Conservation (phyloP, 1,140 invertebrate species). For the Drosophila sproati region DNA sequence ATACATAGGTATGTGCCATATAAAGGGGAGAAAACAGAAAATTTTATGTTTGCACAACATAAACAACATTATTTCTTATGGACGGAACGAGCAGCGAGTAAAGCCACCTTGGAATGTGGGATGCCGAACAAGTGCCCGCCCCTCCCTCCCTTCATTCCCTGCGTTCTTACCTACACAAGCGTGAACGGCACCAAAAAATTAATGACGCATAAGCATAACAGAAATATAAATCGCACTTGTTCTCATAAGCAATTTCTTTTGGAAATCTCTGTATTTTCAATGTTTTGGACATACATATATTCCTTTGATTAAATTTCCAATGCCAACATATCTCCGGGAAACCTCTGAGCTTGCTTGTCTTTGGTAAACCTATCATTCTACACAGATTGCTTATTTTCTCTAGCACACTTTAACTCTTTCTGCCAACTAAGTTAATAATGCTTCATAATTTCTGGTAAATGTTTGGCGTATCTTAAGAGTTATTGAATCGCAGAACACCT, state of each 20-base stretch:
- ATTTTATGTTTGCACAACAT: constrained; percentile 83
- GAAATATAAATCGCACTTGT: constrained; percentile 22
- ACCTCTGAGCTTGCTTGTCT: too few species aligned
- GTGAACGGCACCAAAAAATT: constrained; percentile 54
- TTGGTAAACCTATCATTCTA: too few species aligned
- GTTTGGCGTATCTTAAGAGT: not conserved
- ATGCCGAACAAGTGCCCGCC: not conserved
- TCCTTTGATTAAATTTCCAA: too few species aligned
- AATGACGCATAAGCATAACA: constrained; percentile 57
- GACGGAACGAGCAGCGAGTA: constrained; percentile 47
- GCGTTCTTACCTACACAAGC: constrained; percentile 58
- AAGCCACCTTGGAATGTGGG: constrained; percentile 8
- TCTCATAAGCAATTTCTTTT: not conserved
- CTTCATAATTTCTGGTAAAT: too few species aligned
- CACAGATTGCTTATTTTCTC: too few species aligned
- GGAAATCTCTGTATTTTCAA: not conserved
- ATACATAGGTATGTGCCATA: constrained; percentile 26
- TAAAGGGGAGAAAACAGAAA: constrained; percentile 57
- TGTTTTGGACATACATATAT: not conserved
- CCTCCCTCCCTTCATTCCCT: not conserved
- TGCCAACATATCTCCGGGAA: too few species aligned
- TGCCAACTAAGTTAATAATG: not conserved
- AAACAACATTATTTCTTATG: constrained; percentile 83
- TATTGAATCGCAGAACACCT: not conserved
- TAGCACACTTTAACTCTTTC: too few species aligned